These are phyloP conservation scores for Bemisia tabaci DNA, from an alignment of 1,140 invertebrate genomes.

Conservation along the genomic window DNA sequence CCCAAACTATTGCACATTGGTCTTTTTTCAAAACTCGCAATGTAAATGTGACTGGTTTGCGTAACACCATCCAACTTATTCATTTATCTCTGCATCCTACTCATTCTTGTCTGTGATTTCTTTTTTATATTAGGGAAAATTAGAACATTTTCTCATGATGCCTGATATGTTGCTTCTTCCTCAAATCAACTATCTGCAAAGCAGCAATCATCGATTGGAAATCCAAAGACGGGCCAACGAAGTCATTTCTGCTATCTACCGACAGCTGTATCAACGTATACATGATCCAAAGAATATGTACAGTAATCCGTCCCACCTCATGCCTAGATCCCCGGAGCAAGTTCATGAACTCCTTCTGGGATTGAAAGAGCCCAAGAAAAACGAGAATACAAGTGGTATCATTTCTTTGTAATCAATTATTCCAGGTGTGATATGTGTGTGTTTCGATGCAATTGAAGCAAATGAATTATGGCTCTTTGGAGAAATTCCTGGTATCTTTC, in stretches of 20 bases:
- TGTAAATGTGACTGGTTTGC: too few relatives aligned
- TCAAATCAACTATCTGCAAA: conserved; percentile 70
- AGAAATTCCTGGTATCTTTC: too few relatives aligned
- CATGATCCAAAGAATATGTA: conserved; percentile 63
- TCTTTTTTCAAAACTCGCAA: too few relatives aligned
- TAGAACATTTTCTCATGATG: conserved; percentile 59
- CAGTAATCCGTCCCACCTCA: conserved; percentile 49
- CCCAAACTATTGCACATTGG: too few relatives aligned
- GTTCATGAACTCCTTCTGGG: conserved; percentile 12
- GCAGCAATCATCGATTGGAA: conserved; percentile 54
- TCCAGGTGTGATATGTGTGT: too few relatives aligned
- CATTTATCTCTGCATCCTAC: too few relatives aligned
- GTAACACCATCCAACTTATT: too few relatives aligned
- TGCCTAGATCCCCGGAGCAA: conserved; percentile 49
- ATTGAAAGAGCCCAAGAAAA: background rate
- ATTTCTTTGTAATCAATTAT: too few relatives aligned
- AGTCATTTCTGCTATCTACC: conserved; percentile 77
- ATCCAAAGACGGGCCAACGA: conserved; percentile 69
- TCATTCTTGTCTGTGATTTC: too few relatives aligned
- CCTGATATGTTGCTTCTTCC: conserved; percentile 71
- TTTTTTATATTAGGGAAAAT: conserved; percentile 44
- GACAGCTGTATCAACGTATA: conserved; percentile 67
- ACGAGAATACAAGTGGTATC: too few relatives aligned
- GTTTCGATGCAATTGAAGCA: too few relatives aligned
- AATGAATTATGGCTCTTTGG: too few relatives aligned